Evolutionary conservation across 35 echinoderm and acorn worm genomes (phyloP).

Genomic region (Stichopus chloronotus): DNA sequence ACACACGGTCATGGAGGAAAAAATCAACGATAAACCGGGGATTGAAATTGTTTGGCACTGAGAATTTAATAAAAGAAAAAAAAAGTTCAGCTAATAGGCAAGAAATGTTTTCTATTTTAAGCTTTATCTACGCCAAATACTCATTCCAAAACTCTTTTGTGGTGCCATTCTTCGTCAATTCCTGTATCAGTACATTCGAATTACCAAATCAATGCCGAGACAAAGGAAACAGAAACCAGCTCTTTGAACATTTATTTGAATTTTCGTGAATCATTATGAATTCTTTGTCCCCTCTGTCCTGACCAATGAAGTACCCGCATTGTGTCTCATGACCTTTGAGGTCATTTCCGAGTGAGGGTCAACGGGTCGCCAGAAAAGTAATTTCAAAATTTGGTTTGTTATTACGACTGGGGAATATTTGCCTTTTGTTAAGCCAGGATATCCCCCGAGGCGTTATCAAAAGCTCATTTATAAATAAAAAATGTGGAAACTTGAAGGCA

Average conservation of each 20-base stretch:
- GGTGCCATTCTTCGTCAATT: too few relatives aligned
- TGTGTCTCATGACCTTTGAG: constrained; percentile 55
- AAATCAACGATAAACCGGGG: too few relatives aligned
- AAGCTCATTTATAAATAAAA: constrained; percentile 40
- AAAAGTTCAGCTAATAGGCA: too few relatives aligned
- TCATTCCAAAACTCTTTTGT: too few relatives aligned
- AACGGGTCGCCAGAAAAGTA: constrained; percentile 7
- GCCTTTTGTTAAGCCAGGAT: constrained; percentile 23
- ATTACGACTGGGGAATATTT: constrained; percentile 26
- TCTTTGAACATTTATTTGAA: not conserved
- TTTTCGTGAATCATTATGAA: not conserved
- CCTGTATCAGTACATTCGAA: too few relatives aligned
- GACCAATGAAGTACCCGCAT: not conserved
- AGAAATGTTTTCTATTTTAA: too few relatives aligned
- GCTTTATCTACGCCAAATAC: too few relatives aligned
- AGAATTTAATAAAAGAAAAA: too few relatives aligned
- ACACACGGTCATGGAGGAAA: too few relatives aligned
- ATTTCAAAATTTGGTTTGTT: constrained; percentile 28
- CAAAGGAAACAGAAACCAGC: too few relatives aligned
- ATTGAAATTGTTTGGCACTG: too few relatives aligned
- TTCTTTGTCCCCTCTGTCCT: constrained; percentile 13
- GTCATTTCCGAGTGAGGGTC: constrained; percentile 45
- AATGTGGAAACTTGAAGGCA: not conserved
- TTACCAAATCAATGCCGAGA: too few relatives aligned
- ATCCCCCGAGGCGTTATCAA: constrained; percentile 6